A percentile compares a stretch with the other conserved stretches of the same genome.
Conservation (phyloP, 1,140 invertebrate species). For the Drosophila triauraria region DNA sequence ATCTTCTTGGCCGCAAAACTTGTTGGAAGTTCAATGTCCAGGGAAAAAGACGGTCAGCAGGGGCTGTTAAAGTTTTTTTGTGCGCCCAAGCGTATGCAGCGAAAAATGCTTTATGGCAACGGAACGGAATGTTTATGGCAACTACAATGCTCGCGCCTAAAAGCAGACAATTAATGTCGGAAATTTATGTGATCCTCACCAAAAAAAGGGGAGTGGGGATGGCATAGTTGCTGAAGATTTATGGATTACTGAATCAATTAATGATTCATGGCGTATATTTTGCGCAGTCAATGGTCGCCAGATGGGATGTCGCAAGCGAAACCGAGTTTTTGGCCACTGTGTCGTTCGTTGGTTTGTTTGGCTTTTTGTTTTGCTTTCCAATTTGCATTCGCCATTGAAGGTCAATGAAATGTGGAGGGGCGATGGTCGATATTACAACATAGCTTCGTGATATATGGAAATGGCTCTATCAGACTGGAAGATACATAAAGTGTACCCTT, state of each 20-base stretch:
- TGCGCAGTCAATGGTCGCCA: slow-evolving; percentile 27
- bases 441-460: slow-evolving; percentile 48
- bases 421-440: slow-evolving; percentile 56
- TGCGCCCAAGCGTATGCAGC: slow-evolving; percentile 37
- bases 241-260: slow-evolving; percentile 25
- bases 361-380: slow-evolving; percentile 58
- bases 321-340: slow-evolving; percentile 36
- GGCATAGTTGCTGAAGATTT: slow-evolving; percentile 24
- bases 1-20: slow-evolving; percentile 1
- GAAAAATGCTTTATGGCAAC: slow-evolving; percentile 12
- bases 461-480: slow-evolving; percentile 22
- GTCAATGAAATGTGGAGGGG: slow-evolving; percentile 73
- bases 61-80: slow-evolving; percentile 4
- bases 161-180: slow-evolving; percentile 20
- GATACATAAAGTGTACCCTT: slow-evolving; percentile 13
- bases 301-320: slow-evolving; percentile 33
- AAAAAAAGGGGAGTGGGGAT: too few species aligned
- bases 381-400: slow-evolving; percentile 69
- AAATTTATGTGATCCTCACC: too few species aligned
- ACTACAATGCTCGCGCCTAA: slow-evolving; percentile 3
- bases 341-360: slow-evolving; percentile 14
- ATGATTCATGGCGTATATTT: slow-evolving; percentile 41
- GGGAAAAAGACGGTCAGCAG: slow-evolving; percentile 1
- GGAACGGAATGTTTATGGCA: slow-evolving; percentile 39
- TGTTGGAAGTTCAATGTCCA: slow-evolving; percentile 37